These are phyloP conservation scores for Vandiemenella viatica DNA, from an alignment of 2,888 invertebrate genomes.

Conservation along the genomic window DNA sequence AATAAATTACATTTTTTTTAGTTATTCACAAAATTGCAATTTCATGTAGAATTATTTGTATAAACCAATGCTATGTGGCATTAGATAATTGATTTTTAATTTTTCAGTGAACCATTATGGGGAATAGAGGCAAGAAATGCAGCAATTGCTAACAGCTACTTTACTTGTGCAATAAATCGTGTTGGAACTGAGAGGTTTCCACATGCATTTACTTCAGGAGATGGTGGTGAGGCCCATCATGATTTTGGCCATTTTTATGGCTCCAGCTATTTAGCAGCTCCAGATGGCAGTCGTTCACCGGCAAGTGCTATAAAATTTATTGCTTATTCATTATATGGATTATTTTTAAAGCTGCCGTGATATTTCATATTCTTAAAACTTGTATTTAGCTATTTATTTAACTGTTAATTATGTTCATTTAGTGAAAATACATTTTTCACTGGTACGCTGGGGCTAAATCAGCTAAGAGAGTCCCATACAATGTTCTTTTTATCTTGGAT, in stretches of 20 bases:
- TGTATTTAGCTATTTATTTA: too few relatives aligned
- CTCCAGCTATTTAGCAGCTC: conserved; percentile 84
- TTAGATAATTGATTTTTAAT: not conserved
- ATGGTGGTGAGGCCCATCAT: conserved; percentile 57
- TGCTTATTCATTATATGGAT: not conserved
- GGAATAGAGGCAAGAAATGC: conserved; percentile 88
- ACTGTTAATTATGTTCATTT: too few relatives aligned
- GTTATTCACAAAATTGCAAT: too few relatives aligned
- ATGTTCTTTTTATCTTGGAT: too few relatives aligned
- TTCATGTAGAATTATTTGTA: too few relatives aligned
- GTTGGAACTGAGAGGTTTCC: conserved; percentile 79
- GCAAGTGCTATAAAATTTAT: conserved; percentile 31
- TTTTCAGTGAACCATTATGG: conserved; percentile 80
- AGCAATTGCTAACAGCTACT: conserved; percentile 90
- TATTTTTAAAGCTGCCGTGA: not conserved
- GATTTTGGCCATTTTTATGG: conserved; percentile 91
- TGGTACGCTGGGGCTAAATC: too few relatives aligned
- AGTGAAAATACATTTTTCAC: too few relatives aligned
- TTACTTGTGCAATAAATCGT: conserved; percentile 82
- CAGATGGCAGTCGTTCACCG: conserved; percentile 83
- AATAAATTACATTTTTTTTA: too few relatives aligned
- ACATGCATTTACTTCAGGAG: conserved; percentile 68
- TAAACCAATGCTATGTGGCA: not conserved
- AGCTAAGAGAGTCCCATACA: too few relatives aligned
- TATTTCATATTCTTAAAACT: too few relatives aligned